A percentile compares a stretch with the other conserved stretches of the same genome.
Conservation (phyloP, 2,888 invertebrate species). For the Sesia bembeciformis region DNA sequence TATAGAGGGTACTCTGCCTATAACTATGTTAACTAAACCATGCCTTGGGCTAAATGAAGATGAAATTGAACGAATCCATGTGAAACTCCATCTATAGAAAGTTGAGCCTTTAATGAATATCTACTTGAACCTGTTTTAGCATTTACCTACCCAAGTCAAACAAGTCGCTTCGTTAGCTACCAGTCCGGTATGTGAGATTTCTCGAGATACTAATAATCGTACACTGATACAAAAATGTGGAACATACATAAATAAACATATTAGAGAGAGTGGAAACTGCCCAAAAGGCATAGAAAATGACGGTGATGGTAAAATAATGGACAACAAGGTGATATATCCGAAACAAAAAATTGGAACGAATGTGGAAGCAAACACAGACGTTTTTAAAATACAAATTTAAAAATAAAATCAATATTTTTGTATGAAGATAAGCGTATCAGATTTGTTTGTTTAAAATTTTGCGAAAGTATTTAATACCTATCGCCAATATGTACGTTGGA, state of each 20-base stretch:
- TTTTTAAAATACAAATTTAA: neutral
- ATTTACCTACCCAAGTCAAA: constrained; percentile 15
- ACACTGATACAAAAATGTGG: constrained; percentile 36
- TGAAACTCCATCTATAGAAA: constrained; percentile 39
- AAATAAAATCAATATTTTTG: neutral
- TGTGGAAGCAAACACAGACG: neutral
- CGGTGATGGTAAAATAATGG: constrained; percentile 10
- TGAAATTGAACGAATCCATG: constrained; percentile 5
- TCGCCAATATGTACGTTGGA: neutral
- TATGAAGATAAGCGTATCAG: neutral
- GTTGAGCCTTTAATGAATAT: constrained; percentile 35
- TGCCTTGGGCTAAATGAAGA: constrained; percentile 1
- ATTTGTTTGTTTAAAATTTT: neutral
- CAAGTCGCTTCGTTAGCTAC: constrained; percentile 21
- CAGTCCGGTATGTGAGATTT: constrained; percentile 25
- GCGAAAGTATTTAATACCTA: neutral
- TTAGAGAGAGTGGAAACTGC: constrained; percentile 31
- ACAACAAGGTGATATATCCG: constrained; percentile 6
- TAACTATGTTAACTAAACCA: neutral
- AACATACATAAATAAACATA: constrained; percentile 37
- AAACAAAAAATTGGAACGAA: neutral
- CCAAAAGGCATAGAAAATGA: constrained; percentile 12
- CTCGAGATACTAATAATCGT: constrained; percentile 30
- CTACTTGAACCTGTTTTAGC: constrained; percentile 42
- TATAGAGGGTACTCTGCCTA: neutral